Evolutionary conservation across 2,888 invertebrate species (phyloP).

Genomic region (Augiades crinisus): DNA sequence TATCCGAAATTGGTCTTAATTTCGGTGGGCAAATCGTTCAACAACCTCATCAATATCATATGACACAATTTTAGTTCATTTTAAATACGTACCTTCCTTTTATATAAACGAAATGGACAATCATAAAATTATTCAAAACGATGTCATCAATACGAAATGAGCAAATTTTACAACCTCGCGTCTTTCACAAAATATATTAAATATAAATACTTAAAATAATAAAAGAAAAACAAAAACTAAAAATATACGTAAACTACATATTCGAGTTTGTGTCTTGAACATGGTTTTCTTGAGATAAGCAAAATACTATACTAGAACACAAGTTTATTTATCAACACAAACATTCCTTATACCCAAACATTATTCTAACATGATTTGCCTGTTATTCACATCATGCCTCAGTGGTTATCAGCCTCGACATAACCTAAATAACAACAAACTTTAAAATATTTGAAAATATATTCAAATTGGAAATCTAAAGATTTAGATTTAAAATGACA

Average conservation of each 20-base stretch:
- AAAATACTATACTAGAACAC: slow-evolving; percentile 7
- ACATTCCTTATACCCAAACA: neutral
- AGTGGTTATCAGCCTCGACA: too few relatives aligned
- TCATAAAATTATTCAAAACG: slow-evolving; percentile 13
- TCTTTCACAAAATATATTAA: slow-evolving; percentile 40
- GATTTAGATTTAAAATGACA: too few relatives aligned
- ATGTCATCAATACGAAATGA: slow-evolving; percentile 41
- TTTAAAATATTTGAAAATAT: neutral
- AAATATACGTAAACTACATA: slow-evolving; percentile 49
- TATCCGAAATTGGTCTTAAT: slow-evolving; percentile 35
- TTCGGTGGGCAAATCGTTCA: slow-evolving; percentile 47
- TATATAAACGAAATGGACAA: neutral
- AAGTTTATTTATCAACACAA: neutral
- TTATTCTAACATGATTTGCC: neutral
- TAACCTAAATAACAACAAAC: neutral
- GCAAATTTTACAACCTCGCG: slow-evolving; percentile 50
- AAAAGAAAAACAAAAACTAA: neutral
- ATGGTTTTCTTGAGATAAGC: slow-evolving; percentile 17
- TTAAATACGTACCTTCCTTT: slow-evolving; percentile 3
- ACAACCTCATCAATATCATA: slow-evolving; percentile 27
- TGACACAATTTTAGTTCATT: slow-evolving; percentile 6
- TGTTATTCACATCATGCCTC: neutral
- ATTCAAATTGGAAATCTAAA: too few relatives aligned
- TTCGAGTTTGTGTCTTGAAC: slow-evolving; percentile 61
- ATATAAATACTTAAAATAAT: slow-evolving; percentile 41